Base-by-base conservation (phyloP, 2,888 invertebrate species). In the Drosophila phalerata region DNA sequence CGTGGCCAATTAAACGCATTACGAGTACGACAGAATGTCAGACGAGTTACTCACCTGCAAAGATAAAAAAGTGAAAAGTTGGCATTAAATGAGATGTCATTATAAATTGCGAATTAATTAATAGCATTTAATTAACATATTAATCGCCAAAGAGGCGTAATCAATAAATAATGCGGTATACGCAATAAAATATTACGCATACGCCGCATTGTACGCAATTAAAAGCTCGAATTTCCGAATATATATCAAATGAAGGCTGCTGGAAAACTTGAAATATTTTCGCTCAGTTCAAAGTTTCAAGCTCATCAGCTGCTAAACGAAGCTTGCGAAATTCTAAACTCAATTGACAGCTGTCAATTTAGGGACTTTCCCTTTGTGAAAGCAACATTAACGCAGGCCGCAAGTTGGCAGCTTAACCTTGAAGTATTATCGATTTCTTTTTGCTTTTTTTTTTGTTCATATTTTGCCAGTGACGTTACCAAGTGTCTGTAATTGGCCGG, bases 21-120 rank as follows among this genome's bases (percentile, higher is more conserved):
- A 45, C 34, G 45, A 22, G 10, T 69, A 28, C 28, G 25, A 38
- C 25, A 9, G 52, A 11, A 5, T 60, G 69, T 63, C 69, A 73
- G 40, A 25, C 32, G 22, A 76, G 70, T 79, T 67, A 90, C 90
- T 90, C 82, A 90, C 90, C 90, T 90, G 88, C 48, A 90, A 90
- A 58, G 68, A 43, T 68, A 70, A 34, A 58, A 40, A 53, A 32
- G 42, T 56, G 28, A 61, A 69, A 56, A 68, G 70, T 69, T 5
- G 52, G 49, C 37, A 61, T 60, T 62, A 34, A 42, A 48, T 47
- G 42, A 53, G 58, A 43, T 62, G 57, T 25, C 67, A 71, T 51
- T 71, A 68, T 65, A 49, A 69, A 65, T 63, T 57, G 40, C 55
- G 68, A 62, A 69, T 65, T 51, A 58, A 73, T 73, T 81, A 69